A percentile compares a stretch with the other conserved stretches of the same genome.
These are phyloP conservation scores for Acronicta leporina DNA, from an alignment of 2,888 invertebrate species.

Conservation along the genomic window DNA sequence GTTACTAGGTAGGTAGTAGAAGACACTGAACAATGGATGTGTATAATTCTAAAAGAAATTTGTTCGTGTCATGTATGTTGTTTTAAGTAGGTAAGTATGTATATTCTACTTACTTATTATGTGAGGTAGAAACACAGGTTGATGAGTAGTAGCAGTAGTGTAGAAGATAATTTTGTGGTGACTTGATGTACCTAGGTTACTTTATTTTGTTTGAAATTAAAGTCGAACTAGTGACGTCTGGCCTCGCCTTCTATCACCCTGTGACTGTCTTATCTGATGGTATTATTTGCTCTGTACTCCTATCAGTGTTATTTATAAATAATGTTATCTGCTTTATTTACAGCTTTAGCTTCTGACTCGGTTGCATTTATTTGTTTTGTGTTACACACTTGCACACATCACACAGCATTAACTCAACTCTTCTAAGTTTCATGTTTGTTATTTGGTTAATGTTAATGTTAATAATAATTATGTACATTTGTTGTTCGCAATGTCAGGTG, in stretches of 20 bases:
- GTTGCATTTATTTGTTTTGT: slow-evolving; percentile 56
- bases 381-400: slow-evolving; percentile 28
- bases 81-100: too few species aligned
- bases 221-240: slow-evolving; percentile 30
- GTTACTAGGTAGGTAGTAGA: slow-evolving; percentile 25
- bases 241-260: slow-evolving; percentile 40
- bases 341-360: slow-evolving; percentile 46
- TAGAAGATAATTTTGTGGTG: slow-evolving; percentile 19
- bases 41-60: slow-evolving; percentile 31
- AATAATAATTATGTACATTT: slow-evolving; percentile 47
- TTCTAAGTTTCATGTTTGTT: slow-evolving; percentile 21
- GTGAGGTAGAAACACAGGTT: slow-evolving; percentile 27
- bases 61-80: slow-evolving; percentile 15
- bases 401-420: slow-evolving; percentile 23
- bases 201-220: slow-evolving; percentile 48
- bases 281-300: slow-evolving; percentile 60
- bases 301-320: slow-evolving; percentile 52
- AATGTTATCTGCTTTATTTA: slow-evolving; percentile 40
- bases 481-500: slow-evolving; percentile 58
- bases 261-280: slow-evolving; percentile 63
- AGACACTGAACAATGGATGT: slow-evolving; percentile 33
- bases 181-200: slow-evolving; percentile 55
- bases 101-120: slow-evolving; percentile 23
- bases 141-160: slow-evolving; percentile 18
- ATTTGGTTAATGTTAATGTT: slow-evolving; percentile 27